Conservation (phyloP, 1,140 invertebrate species). For the Papilio helenus region DNA sequence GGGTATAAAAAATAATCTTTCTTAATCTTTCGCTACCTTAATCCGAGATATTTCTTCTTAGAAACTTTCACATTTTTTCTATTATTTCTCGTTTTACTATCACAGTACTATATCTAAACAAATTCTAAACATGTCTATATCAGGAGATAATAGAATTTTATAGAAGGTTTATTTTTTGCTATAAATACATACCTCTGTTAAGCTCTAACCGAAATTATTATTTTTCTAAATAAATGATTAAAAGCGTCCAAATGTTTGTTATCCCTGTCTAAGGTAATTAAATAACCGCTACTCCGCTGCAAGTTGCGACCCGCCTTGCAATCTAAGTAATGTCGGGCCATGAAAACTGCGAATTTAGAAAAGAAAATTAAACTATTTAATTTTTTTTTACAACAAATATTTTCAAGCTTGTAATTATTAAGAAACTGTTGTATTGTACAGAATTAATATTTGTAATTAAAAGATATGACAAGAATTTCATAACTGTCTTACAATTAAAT, state of each 20-base stretch:
- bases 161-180: no score
- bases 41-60: no score
- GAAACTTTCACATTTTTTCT: no score
- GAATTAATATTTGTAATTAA: neutral
- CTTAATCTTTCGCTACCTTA: neutral
- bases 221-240: neutral
- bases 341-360: neutral
- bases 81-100: no score
- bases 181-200: neutral
- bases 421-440: neutral
- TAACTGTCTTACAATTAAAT: neutral
- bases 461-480: neutral
- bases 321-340: neutral
- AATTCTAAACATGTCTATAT: no score
- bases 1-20: neutral
- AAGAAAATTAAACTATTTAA: neutral
- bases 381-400: no score
- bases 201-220: neutral
- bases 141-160: no score
- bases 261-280: neutral
- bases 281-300: slow-evolving; percentile 10
- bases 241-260: neutral
- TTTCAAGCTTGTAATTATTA: neutral
- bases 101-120: no score
- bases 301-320: slow-evolving; percentile 18